A percentile compares a stretch with the other conserved stretches of the same genome.
Conservation (phyloP, 2,888 invertebrate species). For the Amaurobius ferox region DNA sequence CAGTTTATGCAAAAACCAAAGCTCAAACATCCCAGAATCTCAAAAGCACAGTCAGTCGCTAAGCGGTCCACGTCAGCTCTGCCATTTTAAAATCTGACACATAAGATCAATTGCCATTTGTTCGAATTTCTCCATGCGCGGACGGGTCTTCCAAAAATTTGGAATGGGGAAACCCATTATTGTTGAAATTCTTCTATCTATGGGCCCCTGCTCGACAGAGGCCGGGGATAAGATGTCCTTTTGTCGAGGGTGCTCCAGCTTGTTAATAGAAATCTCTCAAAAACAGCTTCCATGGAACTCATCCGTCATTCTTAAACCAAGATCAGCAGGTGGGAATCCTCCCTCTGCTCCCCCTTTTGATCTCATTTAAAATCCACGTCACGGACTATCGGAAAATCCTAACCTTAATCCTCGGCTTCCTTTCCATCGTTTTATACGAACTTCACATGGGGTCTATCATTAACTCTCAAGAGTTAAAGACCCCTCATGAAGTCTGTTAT, state of each 20-base stretch:
- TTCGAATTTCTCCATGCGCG: not conserved
- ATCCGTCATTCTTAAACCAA: constrained; percentile 58
- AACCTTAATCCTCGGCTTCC: constrained; percentile 15
- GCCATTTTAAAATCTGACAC: not conserved
- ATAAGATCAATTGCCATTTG: constrained; percentile 3
- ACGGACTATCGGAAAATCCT: constrained; percentile 23
- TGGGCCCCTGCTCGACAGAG: not conserved
- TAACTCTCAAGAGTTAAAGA: not conserved
- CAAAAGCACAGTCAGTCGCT: not conserved
- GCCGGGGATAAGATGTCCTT: constrained; percentile 28
- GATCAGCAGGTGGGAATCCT: constrained; percentile 57
- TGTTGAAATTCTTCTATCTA: constrained; percentile 4
- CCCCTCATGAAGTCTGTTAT: not conserved
- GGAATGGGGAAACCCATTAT: not conserved
- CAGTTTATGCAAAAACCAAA: not conserved
- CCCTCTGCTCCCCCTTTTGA: constrained; percentile 9
- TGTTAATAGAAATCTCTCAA: constrained; percentile 69
- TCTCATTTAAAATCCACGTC: constrained; percentile 26
- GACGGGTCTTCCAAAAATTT: not conserved
- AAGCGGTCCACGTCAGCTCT: constrained; percentile 5
- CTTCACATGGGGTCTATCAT: not conserved
- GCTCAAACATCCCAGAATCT: constrained; percentile 6
- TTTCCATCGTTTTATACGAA: not conserved
- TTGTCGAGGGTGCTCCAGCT: constrained; percentile 59
- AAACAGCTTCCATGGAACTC: constrained; percentile 47